These are phyloP conservation scores for Saturnia pavonia DNA, from an alignment of 2,888 invertebrate genomes.

Conservation along the genomic window DNA sequence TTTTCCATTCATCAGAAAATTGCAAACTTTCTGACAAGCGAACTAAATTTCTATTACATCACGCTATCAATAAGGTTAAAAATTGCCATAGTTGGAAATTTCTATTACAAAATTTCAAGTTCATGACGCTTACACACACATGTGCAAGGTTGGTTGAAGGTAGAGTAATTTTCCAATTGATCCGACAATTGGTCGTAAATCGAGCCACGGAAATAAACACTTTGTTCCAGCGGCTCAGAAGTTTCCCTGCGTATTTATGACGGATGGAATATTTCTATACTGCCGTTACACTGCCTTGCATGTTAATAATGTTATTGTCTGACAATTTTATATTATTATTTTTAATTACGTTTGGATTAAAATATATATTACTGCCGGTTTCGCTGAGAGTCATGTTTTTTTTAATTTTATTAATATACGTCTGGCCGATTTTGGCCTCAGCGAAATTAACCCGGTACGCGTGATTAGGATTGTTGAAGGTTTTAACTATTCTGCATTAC, in stretches of 20 bases:
- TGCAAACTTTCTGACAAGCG: too few species aligned
- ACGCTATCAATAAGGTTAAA: not conserved
- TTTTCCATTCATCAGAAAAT: too few species aligned
- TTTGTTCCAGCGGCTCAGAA: conserved; percentile 40
- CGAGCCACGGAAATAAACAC: conserved; percentile 54
- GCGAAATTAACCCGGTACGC: too few species aligned
- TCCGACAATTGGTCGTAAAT: conserved; percentile 59
- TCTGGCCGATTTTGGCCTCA: too few species aligned
- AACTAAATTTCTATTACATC: not conserved
- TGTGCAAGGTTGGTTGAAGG: conserved; percentile 61
- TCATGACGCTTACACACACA: conserved; percentile 27
- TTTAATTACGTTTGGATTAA: too few species aligned
- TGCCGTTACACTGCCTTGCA: not conserved
- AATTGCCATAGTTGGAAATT: not conserved
- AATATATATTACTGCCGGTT: too few species aligned
- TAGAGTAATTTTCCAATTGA: conserved; percentile 72
- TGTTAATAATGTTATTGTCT: not conserved
- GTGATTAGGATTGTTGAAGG: too few species aligned
- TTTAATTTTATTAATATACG: too few species aligned
- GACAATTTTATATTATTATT: too few species aligned
- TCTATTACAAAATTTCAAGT: conserved; percentile 14
- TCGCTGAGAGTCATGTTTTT: too few species aligned
- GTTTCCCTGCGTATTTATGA: conserved; percentile 9
- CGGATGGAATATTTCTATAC: conserved; percentile 12
- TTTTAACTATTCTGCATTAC: too few species aligned